Evolutionary conservation across 1,140 invertebrate species (phyloP), one percentile per base, ranked within the genome.

Genomic region (Metaphire vulgaris): DNA sequence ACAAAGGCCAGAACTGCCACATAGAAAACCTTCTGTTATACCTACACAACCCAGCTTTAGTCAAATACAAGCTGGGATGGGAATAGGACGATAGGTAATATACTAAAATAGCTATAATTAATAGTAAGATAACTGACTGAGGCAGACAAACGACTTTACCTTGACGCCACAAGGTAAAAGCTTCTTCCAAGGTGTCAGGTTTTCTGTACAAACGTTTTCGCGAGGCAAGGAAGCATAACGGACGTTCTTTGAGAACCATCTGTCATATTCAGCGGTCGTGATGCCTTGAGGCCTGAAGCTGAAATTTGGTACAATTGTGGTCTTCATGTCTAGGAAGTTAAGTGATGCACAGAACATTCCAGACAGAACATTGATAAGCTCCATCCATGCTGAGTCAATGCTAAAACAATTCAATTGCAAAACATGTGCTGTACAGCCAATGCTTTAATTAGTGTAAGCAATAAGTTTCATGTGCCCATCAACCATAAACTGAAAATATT

Each of bases 171-270:
- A 99, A 1, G 97, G 97, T 34, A 99, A 83, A 0, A 99, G 87
- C 86, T 99, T 99, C 83, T 96, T 97, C 91, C 96, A 99, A 1
- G 97, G 97, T 33, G 97, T 99, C 79, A 99, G 88, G 88, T 99
- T 99, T 89, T 99, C 96, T 28, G 97, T 99, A 83, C 97, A 99
- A 12, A 98, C 94, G 82, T 96, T 93, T 90, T 99, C 97, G 77
- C 92, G 88, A 0, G 97, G 95, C 75, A 99, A 85, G 65, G 92
- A 91, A 0, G 95, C 90, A 88, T 98, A 98, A 79, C 93, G 88
- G 65, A 93, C 74, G 69, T 80, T 80, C 21, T 80, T 70, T 26
- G 79, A 15, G 64, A 67, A 69, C 26, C 56, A 33, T 30, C 65
- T 16, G 26, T 74, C 30, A 32, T 74, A 74, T 2, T 66, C 31